Evolutionary conservation across 23 tunicate species (phyloP), one percentile per base, ranked within the genome.

Genomic region (Corella eumyota): DNA sequence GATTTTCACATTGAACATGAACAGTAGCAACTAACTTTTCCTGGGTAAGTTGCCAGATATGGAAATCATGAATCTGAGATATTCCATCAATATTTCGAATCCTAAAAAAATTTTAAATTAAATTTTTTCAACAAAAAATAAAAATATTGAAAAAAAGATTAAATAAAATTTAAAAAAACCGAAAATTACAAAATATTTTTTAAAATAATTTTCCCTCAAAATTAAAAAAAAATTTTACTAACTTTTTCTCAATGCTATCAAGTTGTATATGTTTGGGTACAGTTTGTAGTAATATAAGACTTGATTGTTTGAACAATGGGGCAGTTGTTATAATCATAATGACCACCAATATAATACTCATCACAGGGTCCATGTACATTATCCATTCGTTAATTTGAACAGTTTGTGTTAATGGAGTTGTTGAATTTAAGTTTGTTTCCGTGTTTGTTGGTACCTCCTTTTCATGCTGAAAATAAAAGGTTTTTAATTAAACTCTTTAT

Each of bases 41-140:
- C 15, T 93, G 93, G 9, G 98, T 73, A 22, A 92, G 44, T 61
- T 83, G 91, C 98, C 98, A 92, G 30, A 92, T 77, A 65, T 92
- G 98, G 58, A 92, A 79, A 54, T 92, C 98, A 56, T 92, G 98
- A 21, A 92, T 80, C 15, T 78, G 80, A 27, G 66, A 78, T 5
- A 90, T 66, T 2, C 81, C 97, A 21, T 78, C 73, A 45, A 84
- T 84, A n/a, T 38, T 69, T 30, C 61, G 50, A 32, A 84, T 34
- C 53, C 94, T 70, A 31, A 68, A 15, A 9, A 34, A 62, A 62
- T 28, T 13, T 26, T 15, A 15, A 40, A 40, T 9, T 15, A 9
- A 15, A 40, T 9, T 15, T 15, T 40, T 40, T 15, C n/a, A 22
- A 53, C 59, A n/a, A n/a, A 20, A 53, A 13, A 53, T 13, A 22